Evolutionary conservation across 2,113 vertebrate species (phyloP), one percentile per base, ranked within the genome.

Genomic region (Cyphomyrus discorhynchus): DNA sequence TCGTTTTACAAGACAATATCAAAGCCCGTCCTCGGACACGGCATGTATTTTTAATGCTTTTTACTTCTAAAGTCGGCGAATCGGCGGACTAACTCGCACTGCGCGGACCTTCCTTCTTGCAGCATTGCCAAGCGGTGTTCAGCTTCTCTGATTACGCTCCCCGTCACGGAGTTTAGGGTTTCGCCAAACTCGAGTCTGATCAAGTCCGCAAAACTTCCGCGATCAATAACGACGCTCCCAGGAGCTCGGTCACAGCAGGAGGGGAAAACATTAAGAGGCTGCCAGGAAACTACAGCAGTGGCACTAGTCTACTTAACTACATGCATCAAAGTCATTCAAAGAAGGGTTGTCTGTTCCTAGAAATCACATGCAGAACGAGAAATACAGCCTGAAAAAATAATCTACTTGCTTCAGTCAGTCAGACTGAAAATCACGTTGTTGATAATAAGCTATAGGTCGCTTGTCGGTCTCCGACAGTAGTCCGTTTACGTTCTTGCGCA

Each of bases 121-220:
- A 93, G 85, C 92, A 93, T 92, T 89, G 92, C 91, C 88, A 84
- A 89, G 89, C 84, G 66, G 19, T 49, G 70, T 82, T 86, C 88
- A 84, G 56, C 90, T 84, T 90, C 93, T 95, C 93, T 83, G 80
- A 50, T 94, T 94, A 92, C 93, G 87, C 84, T 92, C 82, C 77
- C 88, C 87, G 93, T 96, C 95, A 94, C 93, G 95, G 92, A 92
- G 94, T 21, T 93, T 95, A 88, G 88, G 84, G 89, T 96, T 95
- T 94, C 94, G 94, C 88, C 87, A 89, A 92, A 93, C 88, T 93
- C 93, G 58, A 93, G 95, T 93, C 91, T 56, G 88, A 92, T 95
- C 93, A 94, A 94, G 94, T 94, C 91, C 4, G 86, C 88, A 89
- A 92, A 93, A 93, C 88, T 39, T 92, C 90, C 92, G 92, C 89